A percentile compares a stretch with the other conserved stretches of the same genome.
Conservation (phyloP, 2,888 invertebrate species). For the Sinopyrophorus schimmeli region DNA sequence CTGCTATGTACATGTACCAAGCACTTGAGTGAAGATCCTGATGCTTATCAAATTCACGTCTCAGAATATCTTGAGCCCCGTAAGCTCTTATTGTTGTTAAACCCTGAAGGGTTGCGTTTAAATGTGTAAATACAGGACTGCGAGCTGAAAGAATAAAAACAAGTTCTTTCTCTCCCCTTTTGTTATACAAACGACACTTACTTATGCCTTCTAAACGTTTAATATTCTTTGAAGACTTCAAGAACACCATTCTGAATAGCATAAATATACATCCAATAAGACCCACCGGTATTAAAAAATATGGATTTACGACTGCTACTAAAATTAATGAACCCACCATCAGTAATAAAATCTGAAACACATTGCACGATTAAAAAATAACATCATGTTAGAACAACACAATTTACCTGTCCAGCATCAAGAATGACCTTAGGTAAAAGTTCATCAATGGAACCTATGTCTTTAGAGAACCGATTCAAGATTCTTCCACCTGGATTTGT, state of each 20-base stretch:
- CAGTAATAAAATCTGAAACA: constrained; percentile 55
- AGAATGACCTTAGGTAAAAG: constrained; percentile 67
- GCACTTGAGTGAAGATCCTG: constrained; percentile 69
- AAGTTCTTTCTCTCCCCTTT: background rate
- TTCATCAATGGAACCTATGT: constrained; percentile 79
- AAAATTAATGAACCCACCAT: constrained; percentile 60
- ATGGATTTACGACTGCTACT: constrained; percentile 60
- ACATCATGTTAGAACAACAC: background rate
- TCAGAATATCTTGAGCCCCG: constrained; percentile 67
- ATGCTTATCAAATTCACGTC: constrained; percentile 58
- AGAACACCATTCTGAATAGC: constrained; percentile 65
- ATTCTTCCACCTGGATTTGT: constrained; percentile 81
- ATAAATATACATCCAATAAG: constrained; percentile 66
- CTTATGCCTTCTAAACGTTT: constrained; percentile 70
- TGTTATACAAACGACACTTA: too few relatives aligned
- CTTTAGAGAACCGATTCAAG: constrained; percentile 80
- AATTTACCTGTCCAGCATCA: constrained; percentile 62
- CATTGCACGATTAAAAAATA: background rate
- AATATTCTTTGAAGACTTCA: constrained; percentile 71
- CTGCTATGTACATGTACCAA: constrained; percentile 68
- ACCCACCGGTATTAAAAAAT: constrained; percentile 54
- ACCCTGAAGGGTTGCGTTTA: constrained; percentile 78
- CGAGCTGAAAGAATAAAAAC: constrained; percentile 61
- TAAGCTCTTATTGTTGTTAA: constrained; percentile 80
- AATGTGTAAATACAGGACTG: constrained; percentile 82